A percentile compares a stretch with the other conserved stretches of the same genome.
Evolutionary conservation across 2,888 invertebrate species (phyloP).

Genomic region (Boloria euphrosyne): DNA sequence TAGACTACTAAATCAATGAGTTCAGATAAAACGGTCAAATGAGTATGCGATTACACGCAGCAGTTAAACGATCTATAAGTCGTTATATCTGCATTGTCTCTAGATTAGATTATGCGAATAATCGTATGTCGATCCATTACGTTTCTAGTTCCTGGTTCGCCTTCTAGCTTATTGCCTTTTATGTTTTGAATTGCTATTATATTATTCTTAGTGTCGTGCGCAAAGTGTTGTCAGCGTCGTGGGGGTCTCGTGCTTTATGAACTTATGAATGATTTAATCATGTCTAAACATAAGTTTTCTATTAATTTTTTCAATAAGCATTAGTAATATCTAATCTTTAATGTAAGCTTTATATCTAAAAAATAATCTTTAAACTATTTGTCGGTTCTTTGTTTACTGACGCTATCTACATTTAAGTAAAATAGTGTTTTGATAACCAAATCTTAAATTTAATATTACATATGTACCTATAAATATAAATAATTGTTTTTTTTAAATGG

Average conservation of each 20-base stretch:
- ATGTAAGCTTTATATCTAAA: constrained; percentile 2
- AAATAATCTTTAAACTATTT: constrained; percentile 4
- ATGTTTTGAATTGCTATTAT: constrained; percentile 15
- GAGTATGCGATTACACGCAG: not conserved
- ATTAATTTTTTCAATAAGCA: not conserved
- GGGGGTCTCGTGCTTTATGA: not conserved
- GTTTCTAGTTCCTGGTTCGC: constrained; percentile 38
- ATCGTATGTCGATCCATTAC: constrained; percentile 24
- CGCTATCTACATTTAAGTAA: constrained; percentile 1
- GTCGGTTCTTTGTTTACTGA: not conserved
- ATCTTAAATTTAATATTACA: too few relatives aligned
- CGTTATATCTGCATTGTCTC: constrained; percentile 24
- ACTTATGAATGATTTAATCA: too few relatives aligned
- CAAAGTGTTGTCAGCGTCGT: constrained; percentile 22
- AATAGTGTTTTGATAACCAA: not conserved
- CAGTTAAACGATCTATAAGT: constrained; percentile 9
- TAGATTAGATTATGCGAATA: constrained; percentile 33
- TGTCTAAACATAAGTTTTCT: not conserved
- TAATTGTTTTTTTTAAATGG: too few relatives aligned
- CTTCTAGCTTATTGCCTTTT: constrained; percentile 32
- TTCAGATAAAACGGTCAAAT: not conserved
- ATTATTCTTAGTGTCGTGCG: constrained; percentile 35
- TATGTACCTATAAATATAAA: too few relatives aligned
- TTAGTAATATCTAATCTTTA: constrained; percentile 5
- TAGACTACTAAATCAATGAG: not conserved